phyloP scores from a whole-genome alignment of 1,140 invertebrate species.

The Cotesia typhae region DNA sequence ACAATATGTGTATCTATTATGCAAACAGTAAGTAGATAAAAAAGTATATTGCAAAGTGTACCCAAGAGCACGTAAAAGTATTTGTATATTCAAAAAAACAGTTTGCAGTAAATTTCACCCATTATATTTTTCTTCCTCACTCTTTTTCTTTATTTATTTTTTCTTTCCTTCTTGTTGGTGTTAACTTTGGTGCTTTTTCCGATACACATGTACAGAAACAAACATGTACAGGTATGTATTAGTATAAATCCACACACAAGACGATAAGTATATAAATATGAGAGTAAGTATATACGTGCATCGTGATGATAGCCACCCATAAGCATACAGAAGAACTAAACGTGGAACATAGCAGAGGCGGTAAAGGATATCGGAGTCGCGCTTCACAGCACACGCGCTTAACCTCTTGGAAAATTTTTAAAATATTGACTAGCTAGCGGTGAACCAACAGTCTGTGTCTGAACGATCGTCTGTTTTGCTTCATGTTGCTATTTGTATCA shows the following conservation, averaged over 20 bases:
- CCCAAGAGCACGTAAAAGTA: no score
- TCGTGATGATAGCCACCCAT: conserved; percentile 7
- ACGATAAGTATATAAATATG: not conserved
- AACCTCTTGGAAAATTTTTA: conserved; percentile 42
- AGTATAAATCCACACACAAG: conserved; percentile 14
- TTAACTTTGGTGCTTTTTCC: no score
- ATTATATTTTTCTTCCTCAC: conserved; percentile 13
- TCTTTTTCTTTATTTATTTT: no score
- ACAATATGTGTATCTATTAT: no score
- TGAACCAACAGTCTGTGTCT: not conserved
- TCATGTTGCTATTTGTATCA: not conserved
- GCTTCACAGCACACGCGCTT: conserved; percentile 37
- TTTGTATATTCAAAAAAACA: conserved; percentile 26
- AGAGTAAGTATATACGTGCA: not conserved
- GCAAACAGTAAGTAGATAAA: not conserved
- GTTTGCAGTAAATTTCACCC: conserved; percentile 41
- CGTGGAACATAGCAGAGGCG: not conserved
- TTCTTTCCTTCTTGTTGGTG: no score
- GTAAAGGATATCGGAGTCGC: conserved; percentile 32
- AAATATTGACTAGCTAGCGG: conserved; percentile 35
- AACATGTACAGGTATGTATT: conserved; percentile 5
- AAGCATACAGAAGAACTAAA: conserved; percentile 17
- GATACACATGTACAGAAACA: no score
- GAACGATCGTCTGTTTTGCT: conserved; percentile 2
- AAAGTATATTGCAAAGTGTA: conserved; percentile 34